These are phyloP conservation scores for Neolamprologus fasciatus DNA, from an alignment of 2,113 vertebrate genomes.

Conservation along the genomic window DNA sequence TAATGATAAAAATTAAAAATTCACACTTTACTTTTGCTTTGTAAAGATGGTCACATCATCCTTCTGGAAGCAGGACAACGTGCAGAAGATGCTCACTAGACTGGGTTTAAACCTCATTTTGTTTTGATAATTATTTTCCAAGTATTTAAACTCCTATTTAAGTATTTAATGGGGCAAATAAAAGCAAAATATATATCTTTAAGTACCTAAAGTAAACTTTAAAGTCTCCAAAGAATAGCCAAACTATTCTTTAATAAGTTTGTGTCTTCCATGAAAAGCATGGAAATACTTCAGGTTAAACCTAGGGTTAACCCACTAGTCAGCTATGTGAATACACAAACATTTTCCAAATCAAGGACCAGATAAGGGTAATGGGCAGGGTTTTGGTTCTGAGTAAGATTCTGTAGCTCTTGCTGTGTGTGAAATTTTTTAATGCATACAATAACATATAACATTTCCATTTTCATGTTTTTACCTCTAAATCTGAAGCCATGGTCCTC, in stretches of 20 bases:
- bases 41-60: background rate
- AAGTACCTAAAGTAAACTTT: background rate
- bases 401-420: background rate
- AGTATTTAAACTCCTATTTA: background rate
- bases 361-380: background rate
- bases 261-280: background rate
- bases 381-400: background rate
- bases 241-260: background rate
- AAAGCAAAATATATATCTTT: background rate
- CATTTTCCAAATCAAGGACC: rapidly evolving
- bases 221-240: background rate
- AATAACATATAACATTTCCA: background rate
- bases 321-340: background rate
- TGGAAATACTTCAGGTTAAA: background rate
- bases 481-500: background rate
- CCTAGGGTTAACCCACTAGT: rapidly evolving
- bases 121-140: background rate
- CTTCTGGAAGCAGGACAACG: background rate
- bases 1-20: background rate
- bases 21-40: background rate
- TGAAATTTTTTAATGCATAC: rapidly evolving
- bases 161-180: background rate
- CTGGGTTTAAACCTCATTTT: background rate
- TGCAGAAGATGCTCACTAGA: background rate
- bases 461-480: background rate